Percentiles rank a stretch among this genome's conserved stretches.
These are phyloP conservation scores for Auanema sp. DNA, from an alignment of 2,888 invertebrate species.

Conservation along the genomic window DNA sequence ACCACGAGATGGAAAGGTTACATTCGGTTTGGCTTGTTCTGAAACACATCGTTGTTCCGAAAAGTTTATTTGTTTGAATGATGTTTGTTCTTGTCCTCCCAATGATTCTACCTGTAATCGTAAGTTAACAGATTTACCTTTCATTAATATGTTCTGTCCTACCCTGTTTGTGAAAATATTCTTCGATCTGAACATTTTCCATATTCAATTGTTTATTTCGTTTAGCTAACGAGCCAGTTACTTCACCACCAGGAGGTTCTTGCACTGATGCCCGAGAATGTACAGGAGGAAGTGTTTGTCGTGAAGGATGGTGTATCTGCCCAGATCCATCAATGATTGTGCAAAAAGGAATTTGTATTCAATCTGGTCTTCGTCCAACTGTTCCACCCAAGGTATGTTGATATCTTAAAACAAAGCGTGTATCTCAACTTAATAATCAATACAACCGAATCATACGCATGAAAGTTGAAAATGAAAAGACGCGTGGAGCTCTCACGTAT, in stretches of 20 bases:
- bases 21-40: constrained; percentile 36
- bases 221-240: constrained; percentile 51
- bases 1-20: constrained; percentile 29
- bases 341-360: constrained; percentile 54
- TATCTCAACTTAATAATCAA: not conserved
- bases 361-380: constrained; percentile 40
- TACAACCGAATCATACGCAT: too few relatives aligned
- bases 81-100: constrained; percentile 46
- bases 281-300: constrained; percentile 51
- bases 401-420: not conserved
- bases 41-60: constrained; percentile 33
- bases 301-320: constrained; percentile 62
- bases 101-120: constrained; percentile 35
- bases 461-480: too few relatives aligned
- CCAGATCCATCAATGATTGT: constrained; percentile 60
- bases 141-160: constrained; percentile 6
- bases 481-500: too few relatives aligned
- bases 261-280: constrained; percentile 58
- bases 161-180: constrained; percentile 6
- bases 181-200: not conserved
- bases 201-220: constrained; percentile 6
- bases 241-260: constrained; percentile 60
- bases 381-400: constrained; percentile 33
- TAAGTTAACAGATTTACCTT: constrained; percentile 25
- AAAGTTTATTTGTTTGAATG: constrained; percentile 42